Conservation (phyloP, 1,140 invertebrate species). For the Samia ricini region DNA sequence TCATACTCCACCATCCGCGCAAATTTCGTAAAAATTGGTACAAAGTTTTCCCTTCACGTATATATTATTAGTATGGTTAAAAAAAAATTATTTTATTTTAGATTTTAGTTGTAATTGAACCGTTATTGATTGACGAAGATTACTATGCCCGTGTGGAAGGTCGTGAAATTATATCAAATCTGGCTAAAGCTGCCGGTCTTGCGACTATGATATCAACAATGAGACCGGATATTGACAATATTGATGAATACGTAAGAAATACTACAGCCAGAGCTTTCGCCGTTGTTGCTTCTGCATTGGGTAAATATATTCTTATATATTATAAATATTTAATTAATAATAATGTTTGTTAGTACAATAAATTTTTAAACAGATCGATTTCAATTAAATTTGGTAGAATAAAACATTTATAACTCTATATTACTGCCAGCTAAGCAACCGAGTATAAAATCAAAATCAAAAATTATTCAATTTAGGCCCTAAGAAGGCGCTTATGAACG, state of each 20-base stretch:
- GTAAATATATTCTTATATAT: slow-evolving; percentile 59
- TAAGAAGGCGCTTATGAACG: too few relatives aligned
- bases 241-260: slow-evolving; percentile 99
- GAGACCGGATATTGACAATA: slow-evolving; percentile 99
- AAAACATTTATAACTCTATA: too few relatives aligned
- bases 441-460: too few relatives aligned
- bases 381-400: too few relatives aligned
- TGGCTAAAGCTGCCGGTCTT: slow-evolving; percentile 99
- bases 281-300: slow-evolving; percentile 98
- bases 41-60: too few relatives aligned
- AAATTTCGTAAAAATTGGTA: too few relatives aligned
- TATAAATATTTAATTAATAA: too few relatives aligned
- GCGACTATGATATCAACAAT: slow-evolving; percentile 99
- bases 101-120: slow-evolving; percentile 99
- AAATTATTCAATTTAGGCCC: too few relatives aligned
- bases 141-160: slow-evolving; percentile 99
- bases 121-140: slow-evolving; percentile 99
- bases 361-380: too few relatives aligned
- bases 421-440: too few relatives aligned
- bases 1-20: too few relatives aligned
- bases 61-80: too few relatives aligned
- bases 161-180: slow-evolving; percentile 99
- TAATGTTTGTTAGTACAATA: neutral
- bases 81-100: slow-evolving; percentile 41
- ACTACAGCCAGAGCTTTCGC: slow-evolving; percentile 99